These are phyloP conservation scores for Dipus sagitta DNA, from an alignment of 2,797 vertebrate species.

Conservation along the genomic window DNA sequence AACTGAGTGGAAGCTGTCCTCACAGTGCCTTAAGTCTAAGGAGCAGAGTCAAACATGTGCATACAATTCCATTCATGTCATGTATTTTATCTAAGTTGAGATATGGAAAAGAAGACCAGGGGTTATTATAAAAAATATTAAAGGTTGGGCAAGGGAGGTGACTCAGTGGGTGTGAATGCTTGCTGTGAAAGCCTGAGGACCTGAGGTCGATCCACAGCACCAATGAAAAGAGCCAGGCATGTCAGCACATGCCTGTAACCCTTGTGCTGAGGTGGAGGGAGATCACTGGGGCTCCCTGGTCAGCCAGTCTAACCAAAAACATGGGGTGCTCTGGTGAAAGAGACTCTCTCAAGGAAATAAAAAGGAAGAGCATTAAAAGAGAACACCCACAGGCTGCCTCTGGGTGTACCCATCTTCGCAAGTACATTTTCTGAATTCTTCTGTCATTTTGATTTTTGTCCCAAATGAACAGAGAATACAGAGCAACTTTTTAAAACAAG, in stretches of 20 bases:
- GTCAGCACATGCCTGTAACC: no score
- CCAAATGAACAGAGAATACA: no score
- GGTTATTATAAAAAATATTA: neutral
- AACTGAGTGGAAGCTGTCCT: slow-evolving; percentile 9
- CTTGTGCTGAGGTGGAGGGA: no score
- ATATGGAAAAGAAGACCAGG: neutral
- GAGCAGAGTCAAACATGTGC: neutral
- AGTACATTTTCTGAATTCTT: neutral
- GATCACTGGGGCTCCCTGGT: no score
- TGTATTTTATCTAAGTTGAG: neutral
- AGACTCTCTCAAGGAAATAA: no score
- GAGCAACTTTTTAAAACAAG: neutral
- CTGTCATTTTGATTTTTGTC: neutral
- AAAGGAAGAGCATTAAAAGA: no score
- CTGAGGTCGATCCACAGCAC: no score
- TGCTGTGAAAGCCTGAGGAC: no score
- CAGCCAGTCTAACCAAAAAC: no score
- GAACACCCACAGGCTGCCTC: no score
- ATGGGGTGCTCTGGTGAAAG: neutral
- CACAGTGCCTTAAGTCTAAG: neutral
- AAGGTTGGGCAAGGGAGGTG: neutral
- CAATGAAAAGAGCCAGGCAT: no score
- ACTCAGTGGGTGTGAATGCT: no score
- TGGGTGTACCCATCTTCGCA: neutral
- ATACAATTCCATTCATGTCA: neutral